Evolutionary conservation across 2,797 vertebrate genomes (phyloP).

Genomic region (Chanos chanos): DNA sequence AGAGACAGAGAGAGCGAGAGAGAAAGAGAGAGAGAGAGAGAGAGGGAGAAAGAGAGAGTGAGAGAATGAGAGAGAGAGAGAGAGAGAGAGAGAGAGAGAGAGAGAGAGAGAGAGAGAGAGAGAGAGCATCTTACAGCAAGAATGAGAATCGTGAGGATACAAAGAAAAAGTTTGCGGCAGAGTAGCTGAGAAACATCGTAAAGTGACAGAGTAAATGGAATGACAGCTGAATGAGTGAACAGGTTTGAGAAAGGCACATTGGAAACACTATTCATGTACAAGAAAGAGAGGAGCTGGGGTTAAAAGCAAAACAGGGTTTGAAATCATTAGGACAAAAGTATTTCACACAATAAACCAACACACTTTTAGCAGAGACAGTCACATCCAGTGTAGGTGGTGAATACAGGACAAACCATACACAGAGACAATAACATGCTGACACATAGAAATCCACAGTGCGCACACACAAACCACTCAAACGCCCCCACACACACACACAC

Average conservation of each 20-base stretch:
- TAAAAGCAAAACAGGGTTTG: constrained; percentile 37
- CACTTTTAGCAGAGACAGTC: constrained; percentile 38
- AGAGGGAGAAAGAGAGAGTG: neutral
- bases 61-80: neutral
- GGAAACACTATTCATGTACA: constrained; percentile 13
- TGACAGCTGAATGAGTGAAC: constrained; percentile 9
- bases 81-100: constrained; percentile 32
- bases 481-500: constrained; percentile 27
- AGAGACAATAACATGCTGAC: constrained; percentile 41
- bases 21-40: constrained; percentile 1
- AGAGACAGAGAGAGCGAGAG: constrained; percentile 8
- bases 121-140: neutral
- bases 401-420: constrained; percentile 35
- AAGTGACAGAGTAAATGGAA: neutral
- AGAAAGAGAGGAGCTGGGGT: constrained; percentile 24
- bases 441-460: constrained; percentile 28
- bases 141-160: no score
- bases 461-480: constrained; percentile 27
- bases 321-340: constrained; percentile 42
- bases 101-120: constrained; percentile 26
- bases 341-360: constrained; percentile 41
- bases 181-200: neutral
- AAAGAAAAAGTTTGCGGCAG: no score
- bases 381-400: constrained; percentile 10
- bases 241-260: constrained; percentile 2